These are phyloP conservation scores for Schizopygopsis malacanthus DNA, from an alignment of 2,797 vertebrate species.

Conservation along the genomic window DNA sequence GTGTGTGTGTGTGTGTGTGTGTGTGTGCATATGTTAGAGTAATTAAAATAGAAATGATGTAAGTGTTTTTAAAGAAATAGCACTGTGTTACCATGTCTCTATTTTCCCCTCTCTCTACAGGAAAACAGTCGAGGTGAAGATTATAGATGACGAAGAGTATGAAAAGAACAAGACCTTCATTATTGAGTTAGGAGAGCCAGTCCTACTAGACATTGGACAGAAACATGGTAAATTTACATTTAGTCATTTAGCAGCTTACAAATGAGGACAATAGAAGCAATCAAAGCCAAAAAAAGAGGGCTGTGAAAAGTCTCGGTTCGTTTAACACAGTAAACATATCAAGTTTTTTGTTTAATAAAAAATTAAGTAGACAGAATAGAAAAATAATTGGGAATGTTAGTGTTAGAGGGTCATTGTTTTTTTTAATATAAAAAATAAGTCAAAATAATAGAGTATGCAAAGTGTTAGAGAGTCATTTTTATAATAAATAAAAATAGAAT, in stretches of 20 bases:
- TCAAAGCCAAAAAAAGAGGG: neutral
- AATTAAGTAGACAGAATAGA: neutral
- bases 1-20: too few species aligned
- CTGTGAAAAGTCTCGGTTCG: neutral
- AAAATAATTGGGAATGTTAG: neutral
- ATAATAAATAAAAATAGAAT: neutral
- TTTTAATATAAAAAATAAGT: too few species aligned
- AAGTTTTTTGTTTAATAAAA: neutral
- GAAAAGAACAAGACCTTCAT: conserved; percentile 87
- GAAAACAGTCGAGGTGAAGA: conserved; percentile 86
- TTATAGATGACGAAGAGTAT: conserved; percentile 88
- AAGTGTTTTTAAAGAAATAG: neutral
- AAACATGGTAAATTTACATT: conserved; percentile 74
- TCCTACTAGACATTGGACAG: conserved; percentile 82
- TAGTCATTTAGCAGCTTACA: neutral
- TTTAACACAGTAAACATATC: neutral
- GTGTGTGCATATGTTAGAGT: neutral
- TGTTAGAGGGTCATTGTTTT: neutral
- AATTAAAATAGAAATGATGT: conserved; percentile 26
- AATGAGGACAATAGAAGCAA: neutral
- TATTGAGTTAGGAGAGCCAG: conserved; percentile 82
- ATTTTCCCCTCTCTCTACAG: conserved; percentile 65
- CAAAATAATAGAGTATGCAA: neutral
- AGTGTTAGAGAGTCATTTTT: neutral
- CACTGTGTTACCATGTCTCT: conserved; percentile 24